Evolutionary conservation across 2,797 vertebrate genomes (phyloP).

Genomic region (Peromyscus aztecus): DNA sequence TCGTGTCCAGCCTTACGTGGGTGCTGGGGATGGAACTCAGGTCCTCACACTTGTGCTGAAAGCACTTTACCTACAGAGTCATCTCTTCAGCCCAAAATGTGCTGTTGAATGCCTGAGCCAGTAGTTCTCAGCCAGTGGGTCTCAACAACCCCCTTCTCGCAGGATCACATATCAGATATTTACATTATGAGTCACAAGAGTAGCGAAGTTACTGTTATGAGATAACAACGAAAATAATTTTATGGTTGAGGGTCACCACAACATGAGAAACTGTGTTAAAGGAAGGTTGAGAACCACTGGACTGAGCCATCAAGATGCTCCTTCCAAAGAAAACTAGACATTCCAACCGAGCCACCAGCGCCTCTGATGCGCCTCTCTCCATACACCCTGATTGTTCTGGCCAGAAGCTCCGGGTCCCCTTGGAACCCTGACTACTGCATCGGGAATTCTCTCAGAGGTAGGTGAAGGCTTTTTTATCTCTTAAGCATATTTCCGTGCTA

Average conservation of each 20-base stretch:
- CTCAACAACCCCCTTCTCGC: accelerated
- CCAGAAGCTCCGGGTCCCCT: background rate
- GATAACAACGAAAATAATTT: background rate
- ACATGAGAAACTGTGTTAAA: background rate
- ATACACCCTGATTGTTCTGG: background rate
- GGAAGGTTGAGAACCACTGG: background rate
- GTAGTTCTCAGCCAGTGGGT: background rate
- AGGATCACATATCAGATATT: background rate
- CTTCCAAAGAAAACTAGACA: background rate
- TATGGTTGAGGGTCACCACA: background rate
- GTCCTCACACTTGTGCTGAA: background rate
- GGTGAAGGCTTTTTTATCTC: background rate
- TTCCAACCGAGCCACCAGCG: background rate
- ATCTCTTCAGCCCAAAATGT: background rate
- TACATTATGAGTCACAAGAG: background rate
- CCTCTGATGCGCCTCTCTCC: background rate
- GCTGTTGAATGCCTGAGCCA: background rate
- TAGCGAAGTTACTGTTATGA: background rate
- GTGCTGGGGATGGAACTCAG: background rate
- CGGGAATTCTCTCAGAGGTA: background rate
- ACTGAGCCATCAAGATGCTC: background rate
- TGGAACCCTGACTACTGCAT: background rate
- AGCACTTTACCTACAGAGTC: too few relatives aligned
- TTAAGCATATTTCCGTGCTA: background rate
- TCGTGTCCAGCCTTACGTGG: background rate